A percentile compares a stretch with the other conserved stretches of the same genome.
phyloP scores from a whole-genome alignment of 2,888 invertebrate genomes.

The Crematogaster levior region DNA sequence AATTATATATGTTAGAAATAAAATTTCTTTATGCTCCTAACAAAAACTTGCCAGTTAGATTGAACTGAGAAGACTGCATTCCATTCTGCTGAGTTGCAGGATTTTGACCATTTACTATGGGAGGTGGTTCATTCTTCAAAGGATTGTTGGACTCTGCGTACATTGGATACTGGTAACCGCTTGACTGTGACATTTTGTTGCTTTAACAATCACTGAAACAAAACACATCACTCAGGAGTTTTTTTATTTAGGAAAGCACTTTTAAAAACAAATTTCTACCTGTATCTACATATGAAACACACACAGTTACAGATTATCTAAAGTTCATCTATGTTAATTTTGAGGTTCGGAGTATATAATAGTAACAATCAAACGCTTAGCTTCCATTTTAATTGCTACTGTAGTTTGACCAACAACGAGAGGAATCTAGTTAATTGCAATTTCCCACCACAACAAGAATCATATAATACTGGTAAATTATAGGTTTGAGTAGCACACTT shows the following conservation, averaged over 20 bases:
- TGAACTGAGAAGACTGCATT: constrained; percentile 76
- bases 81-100: constrained; percentile 78
- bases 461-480: background rate
- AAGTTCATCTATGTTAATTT: background rate
- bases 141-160: constrained; percentile 73
- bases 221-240: background rate
- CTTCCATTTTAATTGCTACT: background rate
- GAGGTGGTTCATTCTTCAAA: constrained; percentile 73
- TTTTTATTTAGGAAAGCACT: background rate
- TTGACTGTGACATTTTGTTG: constrained; percentile 80
- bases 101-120: constrained; percentile 79
- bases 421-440: background rate
- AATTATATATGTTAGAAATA: background rate
- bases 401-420: background rate
- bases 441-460: background rate
- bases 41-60: constrained; percentile 76
- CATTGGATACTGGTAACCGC: constrained; percentile 78
- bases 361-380: background rate
- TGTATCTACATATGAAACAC: background rate
- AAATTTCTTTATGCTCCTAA: background rate
- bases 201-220: constrained; percentile 71
- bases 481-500: background rate
- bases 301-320: background rate
- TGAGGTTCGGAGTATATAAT: background rate
- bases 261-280: background rate